These are phyloP conservation scores for Drosophila multiciliata DNA, from an alignment of 2,888 invertebrate species.

Conservation along the genomic window DNA sequence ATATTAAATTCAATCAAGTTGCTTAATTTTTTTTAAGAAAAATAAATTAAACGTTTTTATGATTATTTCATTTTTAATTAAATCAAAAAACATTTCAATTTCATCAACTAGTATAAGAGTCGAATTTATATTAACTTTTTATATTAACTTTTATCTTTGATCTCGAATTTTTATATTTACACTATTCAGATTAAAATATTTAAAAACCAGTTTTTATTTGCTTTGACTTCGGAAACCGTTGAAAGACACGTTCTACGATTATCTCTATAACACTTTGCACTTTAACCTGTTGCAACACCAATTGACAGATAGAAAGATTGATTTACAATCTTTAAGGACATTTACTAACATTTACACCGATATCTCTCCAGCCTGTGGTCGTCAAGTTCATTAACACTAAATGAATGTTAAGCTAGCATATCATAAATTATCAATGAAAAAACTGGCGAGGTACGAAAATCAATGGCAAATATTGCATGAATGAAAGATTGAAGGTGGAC, in stretches of 20 bases:
- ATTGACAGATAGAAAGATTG: conserved; percentile 18
- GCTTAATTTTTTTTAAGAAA: background rate
- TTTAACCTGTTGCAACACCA: conserved; percentile 60
- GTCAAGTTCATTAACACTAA: conserved; percentile 41
- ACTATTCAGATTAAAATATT: background rate
- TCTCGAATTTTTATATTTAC: background rate
- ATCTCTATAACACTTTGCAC: conserved; percentile 25
- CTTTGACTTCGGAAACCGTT: background rate
- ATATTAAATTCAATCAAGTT: background rate
- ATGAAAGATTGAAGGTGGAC: conserved; percentile 30
- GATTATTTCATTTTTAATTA: background rate
- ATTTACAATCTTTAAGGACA: conserved; percentile 51
- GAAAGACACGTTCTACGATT: conserved; percentile 28
- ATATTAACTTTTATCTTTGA: background rate
- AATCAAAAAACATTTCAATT: background rate
- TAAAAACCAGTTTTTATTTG: background rate
- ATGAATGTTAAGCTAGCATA: conserved; percentile 16
- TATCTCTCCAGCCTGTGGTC: conserved; percentile 32
- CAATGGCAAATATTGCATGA: conserved; percentile 56
- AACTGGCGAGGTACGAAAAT: conserved; percentile 31
- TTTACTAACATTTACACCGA: conserved; percentile 54
- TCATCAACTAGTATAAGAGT: background rate
- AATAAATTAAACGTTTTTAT: background rate
- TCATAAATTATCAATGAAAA: conserved; percentile 67
- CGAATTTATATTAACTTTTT: background rate